Conservation (phyloP, 1,140 invertebrate genomes). For the Danaus melanippus region DNA sequence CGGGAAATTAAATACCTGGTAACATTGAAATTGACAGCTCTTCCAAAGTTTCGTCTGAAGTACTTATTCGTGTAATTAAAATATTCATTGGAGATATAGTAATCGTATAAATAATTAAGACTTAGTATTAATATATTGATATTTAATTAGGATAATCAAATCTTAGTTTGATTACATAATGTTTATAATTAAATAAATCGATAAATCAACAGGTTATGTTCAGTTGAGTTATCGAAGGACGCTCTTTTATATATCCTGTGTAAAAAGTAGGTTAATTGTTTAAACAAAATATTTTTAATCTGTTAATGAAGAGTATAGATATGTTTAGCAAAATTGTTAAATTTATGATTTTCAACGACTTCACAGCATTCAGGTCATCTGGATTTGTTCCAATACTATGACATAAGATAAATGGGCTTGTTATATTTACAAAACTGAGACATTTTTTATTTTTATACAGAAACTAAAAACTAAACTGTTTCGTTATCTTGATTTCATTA, state of each 20-base stretch:
- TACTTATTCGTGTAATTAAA: too few relatives aligned
- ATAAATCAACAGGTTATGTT: too few relatives aligned
- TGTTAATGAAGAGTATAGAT: conserved; percentile 10
- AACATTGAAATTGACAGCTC: too few relatives aligned
- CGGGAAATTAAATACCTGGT: too few relatives aligned
- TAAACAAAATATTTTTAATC: conserved; percentile 9
- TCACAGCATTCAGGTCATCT: conserved; percentile 55
- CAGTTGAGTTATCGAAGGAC: too few relatives aligned
- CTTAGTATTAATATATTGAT: too few relatives aligned
- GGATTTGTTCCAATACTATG: conserved; percentile 55
- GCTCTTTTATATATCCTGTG: neutral
- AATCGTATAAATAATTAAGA: too few relatives aligned
- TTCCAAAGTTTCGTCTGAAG: too few relatives aligned
- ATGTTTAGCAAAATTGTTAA: conserved; percentile 40
- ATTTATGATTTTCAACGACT: conserved; percentile 38
- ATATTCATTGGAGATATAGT: too few relatives aligned
- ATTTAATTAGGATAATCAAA: too few relatives aligned
- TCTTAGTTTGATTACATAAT: too few relatives aligned
- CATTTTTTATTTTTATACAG: neutral
- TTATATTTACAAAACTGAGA: conserved; percentile 37
- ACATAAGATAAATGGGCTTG: conserved; percentile 32
- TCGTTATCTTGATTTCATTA: neutral
- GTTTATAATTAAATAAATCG: too few relatives aligned
- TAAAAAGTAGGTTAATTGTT: conserved; percentile 17
- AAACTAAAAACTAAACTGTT: neutral